Evolutionary conservation across 30 jellyfish, hydroid and myxozoan species (phyloP), one percentile per base, ranked within the genome.

Genomic region (Rhopilema esculentum): DNA sequence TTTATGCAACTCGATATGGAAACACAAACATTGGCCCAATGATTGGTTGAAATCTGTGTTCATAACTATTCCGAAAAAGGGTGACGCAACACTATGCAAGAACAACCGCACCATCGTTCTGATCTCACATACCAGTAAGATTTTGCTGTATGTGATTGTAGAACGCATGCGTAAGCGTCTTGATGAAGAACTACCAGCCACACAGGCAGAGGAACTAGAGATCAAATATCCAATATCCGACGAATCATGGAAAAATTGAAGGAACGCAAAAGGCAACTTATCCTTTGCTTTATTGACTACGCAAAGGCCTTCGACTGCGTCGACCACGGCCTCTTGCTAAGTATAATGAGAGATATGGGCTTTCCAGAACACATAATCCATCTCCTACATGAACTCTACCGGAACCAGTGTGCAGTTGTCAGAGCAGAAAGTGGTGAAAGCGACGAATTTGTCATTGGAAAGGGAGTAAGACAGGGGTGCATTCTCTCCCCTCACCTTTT

Each of bases 291-390:
- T 40, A n/a, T n/a, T n/a, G n/a, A n/a, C n/a, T 40, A 40, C 57
- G 12, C 9, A 2, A 40, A 76, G 48, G 87, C 87, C 0, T 76
- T 31, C 29, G 73, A 51, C 52, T 32, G 87, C 79, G 73, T 76
- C 18, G 53, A 49, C 87, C 89, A 78, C 72, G 62, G 24, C 17
- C 17, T 52, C 70, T 83, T 49, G n/a, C 63, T 12, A 2, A 78
- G 21, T 78, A 17, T 33, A 27, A 26, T 78, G 30, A 52, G 89
- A 62, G 0, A 49, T 9, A 78, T 78, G 79, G 57, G 63, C 89
- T 50, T 52, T 48, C 89, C 89, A 49, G 89, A 78, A 63, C 89
- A 78, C 0, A 51, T 78, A 62, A 78, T 78, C 23, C 29, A 50
- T 51, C 25, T 80, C 31, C 49, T 80, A 30, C 64, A 0, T 0